Evolutionary conservation across 1,140 invertebrate species (phyloP).

Genomic region (Metaphire vulgaris): DNA sequence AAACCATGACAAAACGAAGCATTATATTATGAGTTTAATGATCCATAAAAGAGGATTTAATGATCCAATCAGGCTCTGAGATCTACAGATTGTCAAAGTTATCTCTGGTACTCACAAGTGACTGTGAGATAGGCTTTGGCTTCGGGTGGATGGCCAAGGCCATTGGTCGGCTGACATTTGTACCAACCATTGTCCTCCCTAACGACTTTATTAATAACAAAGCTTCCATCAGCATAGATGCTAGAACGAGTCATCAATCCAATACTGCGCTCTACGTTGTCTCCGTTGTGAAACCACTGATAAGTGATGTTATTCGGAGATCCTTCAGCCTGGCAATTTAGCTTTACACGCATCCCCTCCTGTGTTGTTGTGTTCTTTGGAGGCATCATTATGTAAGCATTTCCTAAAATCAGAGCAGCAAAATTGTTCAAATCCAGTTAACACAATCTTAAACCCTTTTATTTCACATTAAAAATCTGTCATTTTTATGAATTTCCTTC

Average conservation of each 20-base stretch:
- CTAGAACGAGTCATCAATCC: slow-evolving; percentile 66
- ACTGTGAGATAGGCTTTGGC: slow-evolving; percentile 91
- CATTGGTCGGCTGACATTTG: slow-evolving; percentile 90
- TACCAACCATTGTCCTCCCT: slow-evolving; percentile 79
- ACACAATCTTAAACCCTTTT: no score
- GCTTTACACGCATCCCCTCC: slow-evolving; percentile 86
- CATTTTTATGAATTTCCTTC: no score
- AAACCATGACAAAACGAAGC: no score
- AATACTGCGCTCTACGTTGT: slow-evolving; percentile 26
- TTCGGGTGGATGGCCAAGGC: slow-evolving; percentile 87
- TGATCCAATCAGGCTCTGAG: no score
- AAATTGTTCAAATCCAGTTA: no score
- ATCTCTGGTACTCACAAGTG: slow-evolving; percentile 65
- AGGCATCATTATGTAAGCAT: slow-evolving; percentile 75
- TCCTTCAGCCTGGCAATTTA: slow-evolving; percentile 89
- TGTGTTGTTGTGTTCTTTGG: slow-evolving; percentile 87
- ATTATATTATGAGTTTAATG: no score
- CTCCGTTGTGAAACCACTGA: slow-evolving; percentile 60
- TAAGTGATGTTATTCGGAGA: slow-evolving; percentile 91
- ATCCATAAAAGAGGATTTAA: no score
- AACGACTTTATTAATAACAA: slow-evolving; percentile 40
- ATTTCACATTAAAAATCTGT: no score
- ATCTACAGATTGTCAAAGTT: no score
- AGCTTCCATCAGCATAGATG: slow-evolving; percentile 36
- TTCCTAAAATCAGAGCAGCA: slow-evolving; percentile 64